Evolutionary conservation across 2,113 vertebrate species (phyloP), one percentile per base, ranked within the genome.

Genomic region (Odontophorus gujanensis): DNA sequence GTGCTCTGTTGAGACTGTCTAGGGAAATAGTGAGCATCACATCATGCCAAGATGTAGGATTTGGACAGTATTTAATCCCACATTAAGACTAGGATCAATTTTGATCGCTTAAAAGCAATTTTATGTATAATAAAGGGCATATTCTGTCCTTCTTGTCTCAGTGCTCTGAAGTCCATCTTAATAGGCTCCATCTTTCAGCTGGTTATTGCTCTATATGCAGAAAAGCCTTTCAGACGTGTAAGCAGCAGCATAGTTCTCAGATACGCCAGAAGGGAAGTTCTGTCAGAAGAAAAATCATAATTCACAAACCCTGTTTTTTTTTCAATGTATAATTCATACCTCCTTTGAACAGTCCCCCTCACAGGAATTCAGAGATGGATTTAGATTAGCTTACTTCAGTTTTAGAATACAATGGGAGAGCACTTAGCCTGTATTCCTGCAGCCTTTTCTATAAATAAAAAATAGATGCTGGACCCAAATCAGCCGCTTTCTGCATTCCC

Each of bases 311-410:
- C 36, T 53, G 62, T 68, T 90, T 62, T 86, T 86, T 94, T 91
- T 93, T 95, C 82, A 81, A 86, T 95, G 77, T 93, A 94, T 95
- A 95, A 96, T 95, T 97, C 66, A 93, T 95, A 75, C 20, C 53
- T 91, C 76, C 85, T 89, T 89, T 93, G 84, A 95, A 89, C 59
- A 87, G 81, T 76, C 26, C 68, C 87, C 75, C 87, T 93, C 73
- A 48, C 53, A 92, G 94, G 87, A 96, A 77, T 90, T 86, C 45
- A 90, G 87, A 95, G 87, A 88, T 94, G 93, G 90, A 81, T 94
- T 97, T 90, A 90, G 87, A 94, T 88, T 53, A 68, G 69, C 73
- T 90, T 95, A 69, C 90, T 95, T 93, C 82, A 85, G 84, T 95
- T 96, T 91, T 92, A 78, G 85, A 88, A 73, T 93, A 96, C 80